Percentiles rank a stretch among this genome's conserved stretches.
These are phyloP conservation scores for Drepanosiphum platanoidis DNA, from an alignment of 2,888 invertebrate species.

Conservation along the genomic window DNA sequence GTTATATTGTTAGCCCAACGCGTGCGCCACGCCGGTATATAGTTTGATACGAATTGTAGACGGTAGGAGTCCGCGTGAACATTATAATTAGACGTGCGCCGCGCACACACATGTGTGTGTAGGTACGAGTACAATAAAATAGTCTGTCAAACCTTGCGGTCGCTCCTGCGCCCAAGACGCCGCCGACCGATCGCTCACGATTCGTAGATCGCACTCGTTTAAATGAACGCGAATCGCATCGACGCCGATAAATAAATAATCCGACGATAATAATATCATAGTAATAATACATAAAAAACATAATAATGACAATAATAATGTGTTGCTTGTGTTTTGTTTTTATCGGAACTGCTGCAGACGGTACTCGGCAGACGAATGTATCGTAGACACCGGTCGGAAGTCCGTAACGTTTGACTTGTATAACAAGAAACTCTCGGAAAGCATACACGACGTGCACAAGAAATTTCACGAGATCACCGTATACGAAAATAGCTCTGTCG, in stretches of 20 bases:
- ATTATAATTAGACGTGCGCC: slow-evolving; percentile 47
- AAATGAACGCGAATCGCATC: not conserved
- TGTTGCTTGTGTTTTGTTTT: not conserved
- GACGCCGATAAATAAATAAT: not conserved
- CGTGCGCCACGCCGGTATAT: slow-evolving; percentile 16
- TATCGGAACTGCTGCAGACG: not conserved
- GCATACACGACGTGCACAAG: slow-evolving; percentile 45
- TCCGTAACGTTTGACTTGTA: not conserved
- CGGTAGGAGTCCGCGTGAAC: slow-evolving; percentile 44
- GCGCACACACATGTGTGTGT: not conserved
- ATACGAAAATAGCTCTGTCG: slow-evolving; percentile 17
- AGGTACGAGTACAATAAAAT: slow-evolving; percentile 24
- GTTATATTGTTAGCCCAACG: slow-evolving; percentile 34
- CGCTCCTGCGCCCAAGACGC: not conserved
- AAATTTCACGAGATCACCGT: slow-evolving; percentile 47
- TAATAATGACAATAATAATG: not conserved
- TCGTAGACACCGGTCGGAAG: slow-evolving; percentile 22
- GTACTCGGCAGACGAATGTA: slow-evolving; percentile 53
- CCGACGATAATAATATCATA: not conserved
- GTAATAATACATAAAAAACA: not conserved
- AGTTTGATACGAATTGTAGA: not conserved
- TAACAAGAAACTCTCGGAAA: slow-evolving; percentile 35
- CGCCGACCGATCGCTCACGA: not conserved
- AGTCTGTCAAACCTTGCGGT: slow-evolving; percentile 23
- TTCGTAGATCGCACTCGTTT: not conserved